These are phyloP conservation scores for Sterna hirundo DNA, from an alignment of 2,113 vertebrate genomes.

Conservation along the genomic window DNA sequence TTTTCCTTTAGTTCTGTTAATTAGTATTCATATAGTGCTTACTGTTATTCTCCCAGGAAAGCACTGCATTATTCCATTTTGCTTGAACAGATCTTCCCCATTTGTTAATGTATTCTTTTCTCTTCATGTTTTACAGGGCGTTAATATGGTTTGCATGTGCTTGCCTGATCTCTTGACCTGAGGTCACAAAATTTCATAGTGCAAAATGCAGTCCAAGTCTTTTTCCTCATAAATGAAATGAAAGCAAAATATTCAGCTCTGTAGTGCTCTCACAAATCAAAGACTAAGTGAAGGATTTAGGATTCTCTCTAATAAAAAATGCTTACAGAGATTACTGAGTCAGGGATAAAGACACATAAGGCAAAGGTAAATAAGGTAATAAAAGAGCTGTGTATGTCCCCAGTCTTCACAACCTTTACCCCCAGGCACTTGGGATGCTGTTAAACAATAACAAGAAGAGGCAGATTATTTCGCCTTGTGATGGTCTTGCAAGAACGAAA, in stretches of 20 bases:
- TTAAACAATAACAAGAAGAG: neutral
- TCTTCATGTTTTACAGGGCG: neutral
- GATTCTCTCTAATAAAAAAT: neutral
- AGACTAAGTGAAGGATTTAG: neutral
- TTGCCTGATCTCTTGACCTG: neutral
- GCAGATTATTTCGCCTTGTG: neutral
- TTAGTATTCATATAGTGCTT: neutral
- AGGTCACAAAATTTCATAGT: neutral
- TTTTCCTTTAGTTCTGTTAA: neutral
- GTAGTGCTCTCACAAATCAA: neutral
- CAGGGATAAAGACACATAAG: neutral
- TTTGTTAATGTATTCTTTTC: neutral
- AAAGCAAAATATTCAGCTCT: neutral
- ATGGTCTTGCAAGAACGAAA: neutral
- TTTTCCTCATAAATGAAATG: slow-evolving; percentile 23
- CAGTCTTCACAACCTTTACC: neutral
- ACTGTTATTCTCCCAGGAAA: neutral
- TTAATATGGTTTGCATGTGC: neutral
- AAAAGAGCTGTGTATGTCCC: neutral
- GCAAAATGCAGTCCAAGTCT: slow-evolving; percentile 8
- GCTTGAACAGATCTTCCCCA: neutral
- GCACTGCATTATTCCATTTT: neutral
- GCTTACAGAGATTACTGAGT: neutral
- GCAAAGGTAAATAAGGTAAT: neutral
- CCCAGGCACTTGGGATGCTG: neutral